Conservation (phyloP, 2,888 invertebrate genomes). For the Idaea aversata region DNA sequence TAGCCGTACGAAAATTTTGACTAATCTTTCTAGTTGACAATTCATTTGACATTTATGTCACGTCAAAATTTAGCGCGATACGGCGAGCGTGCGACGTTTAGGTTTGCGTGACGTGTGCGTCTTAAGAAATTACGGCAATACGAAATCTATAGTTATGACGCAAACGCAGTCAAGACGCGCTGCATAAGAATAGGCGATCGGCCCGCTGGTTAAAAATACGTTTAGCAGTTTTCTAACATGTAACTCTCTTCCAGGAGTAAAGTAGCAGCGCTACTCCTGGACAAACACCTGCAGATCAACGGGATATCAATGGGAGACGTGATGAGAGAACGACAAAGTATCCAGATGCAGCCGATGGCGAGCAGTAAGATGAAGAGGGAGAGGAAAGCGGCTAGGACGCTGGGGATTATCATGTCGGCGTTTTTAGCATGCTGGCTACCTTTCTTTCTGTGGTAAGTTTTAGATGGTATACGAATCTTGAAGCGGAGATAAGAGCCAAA, state of each 20-base stretch:
- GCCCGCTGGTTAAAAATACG: background rate
- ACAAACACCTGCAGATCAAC: conserved; percentile 94
- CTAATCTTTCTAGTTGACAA: too few relatives aligned
- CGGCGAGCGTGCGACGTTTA: too few relatives aligned
- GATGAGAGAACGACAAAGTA: conserved; percentile 81
- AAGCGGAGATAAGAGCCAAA: too few relatives aligned
- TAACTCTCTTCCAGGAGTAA: conserved; percentile 83
- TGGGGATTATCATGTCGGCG: conserved; percentile 98
- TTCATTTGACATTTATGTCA: too few relatives aligned
- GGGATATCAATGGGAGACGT: conserved; percentile 87
- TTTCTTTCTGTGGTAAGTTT: conserved; percentile 92
- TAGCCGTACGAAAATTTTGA: too few relatives aligned
- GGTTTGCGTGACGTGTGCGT: too few relatives aligned
- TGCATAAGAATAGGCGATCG: too few relatives aligned
- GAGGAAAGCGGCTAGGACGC: conserved; percentile 93
- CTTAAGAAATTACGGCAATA: too few relatives aligned
- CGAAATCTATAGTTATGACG: too few relatives aligned
- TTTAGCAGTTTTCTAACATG: background rate
- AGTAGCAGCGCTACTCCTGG: conserved; percentile 91
- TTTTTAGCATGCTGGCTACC: conserved; percentile 97
- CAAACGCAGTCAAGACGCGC: too few relatives aligned
- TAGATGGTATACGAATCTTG: background rate
- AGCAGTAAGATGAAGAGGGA: conserved; percentile 94
- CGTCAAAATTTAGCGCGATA: too few relatives aligned
- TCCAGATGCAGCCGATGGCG: conserved; percentile 87